Base-by-base conservation (phyloP, 2,797 vertebrate species). In the Spheniscus humboldti region DNA sequence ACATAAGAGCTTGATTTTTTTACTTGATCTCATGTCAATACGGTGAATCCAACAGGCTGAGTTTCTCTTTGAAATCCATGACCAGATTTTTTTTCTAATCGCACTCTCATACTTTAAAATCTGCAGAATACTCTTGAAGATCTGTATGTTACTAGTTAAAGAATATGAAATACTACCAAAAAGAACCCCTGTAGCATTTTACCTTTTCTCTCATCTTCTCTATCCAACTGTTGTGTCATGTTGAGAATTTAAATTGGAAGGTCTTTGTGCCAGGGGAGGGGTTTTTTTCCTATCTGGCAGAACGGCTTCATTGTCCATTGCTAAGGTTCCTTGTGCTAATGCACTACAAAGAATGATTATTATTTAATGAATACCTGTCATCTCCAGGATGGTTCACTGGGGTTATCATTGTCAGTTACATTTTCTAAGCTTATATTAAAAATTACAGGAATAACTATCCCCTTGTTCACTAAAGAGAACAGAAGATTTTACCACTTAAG, bases 321-420 rank as follows among this genome's bases (percentile, higher is more conserved):
- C 43, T 60, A 59, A 76, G 33, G 73, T 39, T 88, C 80, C 59
- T 89, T 13, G 20, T 82, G 83, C 77, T 74, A 95, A 92, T 59
- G 64, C 68, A 57, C 72, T 92, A 89, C 92, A 92, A 93, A 96
- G 74, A 85, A 52, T 33, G 12, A 75, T 87, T 96, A 92, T 94
- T 93, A 96, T 94, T 96, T 94, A 91, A 96, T 91, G 85, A 92
- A 86, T 57, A 86, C 37, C 68, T 80, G 59, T 68, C 15, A 0
- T 90, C 82, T 86, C 87, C 50, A 78, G 68, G 72, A 90, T 62
- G 53, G 68, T 86, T 94, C 92, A 72, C 64, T 68, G 53, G 90
- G 78, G 73, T 94, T 96, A 91, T 83, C 68, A 68, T 33, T 91
- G 62, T 39, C 79, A 62, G 53, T 50, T 80, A 90, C 66, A 72